Conservation (phyloP, 1,140 invertebrate species). For the Magallana gigas region DNA sequence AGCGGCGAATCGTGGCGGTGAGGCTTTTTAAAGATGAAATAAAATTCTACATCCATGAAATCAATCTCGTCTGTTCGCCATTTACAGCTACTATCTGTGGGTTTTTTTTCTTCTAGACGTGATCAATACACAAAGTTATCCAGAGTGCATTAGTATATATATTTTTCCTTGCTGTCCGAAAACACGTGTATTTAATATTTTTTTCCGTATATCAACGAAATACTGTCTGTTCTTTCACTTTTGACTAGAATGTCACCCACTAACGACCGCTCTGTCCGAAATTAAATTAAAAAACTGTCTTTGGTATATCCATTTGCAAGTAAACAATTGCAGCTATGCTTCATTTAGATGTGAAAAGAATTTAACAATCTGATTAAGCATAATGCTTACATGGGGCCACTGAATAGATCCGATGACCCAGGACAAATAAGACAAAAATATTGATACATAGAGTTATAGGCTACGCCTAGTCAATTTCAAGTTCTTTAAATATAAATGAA, state of each 20-base stretch:
- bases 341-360: conserved; percentile 36
- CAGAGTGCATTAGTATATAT: no score
- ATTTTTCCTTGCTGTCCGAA: background rate
- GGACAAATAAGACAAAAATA: conserved; percentile 28
- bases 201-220: background rate
- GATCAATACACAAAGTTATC: no score
- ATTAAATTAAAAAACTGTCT: background rate
- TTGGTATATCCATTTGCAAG: conserved; percentile 21
- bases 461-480: conserved; percentile 27
- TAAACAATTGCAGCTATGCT: conserved; percentile 31
- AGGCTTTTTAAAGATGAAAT: background rate
- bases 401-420: conserved; percentile 24
- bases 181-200: background rate
- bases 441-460: conserved; percentile 29
- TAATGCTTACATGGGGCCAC: background rate
- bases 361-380: conserved; percentile 31
- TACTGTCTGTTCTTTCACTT: conserved; percentile 8
- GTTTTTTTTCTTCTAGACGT: no score
- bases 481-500: conserved; percentile 30
- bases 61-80: background rate
- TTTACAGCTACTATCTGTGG: no score
- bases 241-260: background rate
- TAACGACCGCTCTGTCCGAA: background rate
- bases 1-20: background rate
- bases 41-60: background rate